Base-by-base conservation (phyloP, 1,140 invertebrate genomes). In the Drosophila malerkotliana region DNA sequence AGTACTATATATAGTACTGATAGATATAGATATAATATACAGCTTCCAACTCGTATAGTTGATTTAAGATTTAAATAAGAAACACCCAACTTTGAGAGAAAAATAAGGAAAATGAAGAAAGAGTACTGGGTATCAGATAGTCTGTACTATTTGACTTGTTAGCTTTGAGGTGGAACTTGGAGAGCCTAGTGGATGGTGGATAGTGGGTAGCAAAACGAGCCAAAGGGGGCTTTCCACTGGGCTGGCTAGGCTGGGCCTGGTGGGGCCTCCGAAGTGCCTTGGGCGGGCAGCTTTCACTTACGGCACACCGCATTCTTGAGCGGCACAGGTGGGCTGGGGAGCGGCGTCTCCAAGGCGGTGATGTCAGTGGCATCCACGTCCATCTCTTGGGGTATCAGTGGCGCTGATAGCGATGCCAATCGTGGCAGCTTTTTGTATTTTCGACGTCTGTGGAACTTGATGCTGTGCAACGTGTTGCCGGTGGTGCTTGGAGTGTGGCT, bases 341-440 rank as follows among this genome's bases (percentile, higher is more conserved):
- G 14, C 8, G n/a, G 3, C 41, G 41, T 44, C n/a, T 18, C 15
- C 41, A 8, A 15, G 37, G 37, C n/a, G 8, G 10, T 12, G 8
- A n/a, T 39, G 39, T 7, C 5, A 28, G 39, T 41, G 39, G 39
- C 14, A 14, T 41, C 39, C 39, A 5, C 18, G 24, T 64, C 34
- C 60, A 67, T 52, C 28, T 49, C 47, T 44, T 24, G 68, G 32
- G 72, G 71, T 51, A 75, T 74, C 48, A 39, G 59, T 58, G 71
- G 53, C 48, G 78, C 60, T 78, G 82, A 78, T 81, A 82, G 64
- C 54, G 12, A n/a, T 1, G 64, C 67, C 76, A 88, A 81, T 72
- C 89, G 85, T 59, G 88, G 68, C 79, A 88, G 69, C 73, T 88
- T 90, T 74, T 78, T 77, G 60, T 88, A 73, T 75, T 83, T 88